Conservation (phyloP, 2,113 vertebrate genomes). For the Origma solitaria region DNA sequence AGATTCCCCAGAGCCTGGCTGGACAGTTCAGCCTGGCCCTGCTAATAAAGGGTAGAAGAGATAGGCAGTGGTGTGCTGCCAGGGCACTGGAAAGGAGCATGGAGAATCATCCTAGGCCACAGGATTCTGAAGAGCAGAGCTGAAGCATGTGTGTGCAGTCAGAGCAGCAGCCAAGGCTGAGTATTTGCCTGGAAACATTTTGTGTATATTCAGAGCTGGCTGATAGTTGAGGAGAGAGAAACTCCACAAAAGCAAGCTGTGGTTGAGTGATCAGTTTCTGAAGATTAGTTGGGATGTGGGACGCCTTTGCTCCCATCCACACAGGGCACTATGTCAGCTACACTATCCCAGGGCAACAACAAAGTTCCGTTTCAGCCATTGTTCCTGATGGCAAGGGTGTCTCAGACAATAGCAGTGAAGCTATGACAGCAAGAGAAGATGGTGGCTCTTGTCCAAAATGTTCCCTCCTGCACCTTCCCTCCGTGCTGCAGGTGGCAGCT, state of each 20-base stretch:
- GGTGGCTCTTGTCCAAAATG: not conserved
- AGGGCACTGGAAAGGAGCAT: not conserved
- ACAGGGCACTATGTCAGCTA: not conserved
- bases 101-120: not conserved
- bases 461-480: not conserved
- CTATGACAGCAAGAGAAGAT: not conserved
- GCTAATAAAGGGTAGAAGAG: not conserved
- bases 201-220: not conserved
- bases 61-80: rapidly evolving
- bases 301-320: not conserved
- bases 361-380: not conserved
- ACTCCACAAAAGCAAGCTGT: not conserved
- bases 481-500: not conserved
- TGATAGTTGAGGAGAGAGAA: not conserved
- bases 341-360: not conserved
- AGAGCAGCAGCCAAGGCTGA: not conserved
- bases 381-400: not conserved
- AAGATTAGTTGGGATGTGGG: not conserved
- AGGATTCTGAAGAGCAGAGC: not conserved
- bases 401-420: not conserved
- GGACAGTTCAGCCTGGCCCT: not conserved
- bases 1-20: not conserved
- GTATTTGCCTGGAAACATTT: not conserved
- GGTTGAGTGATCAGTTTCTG: not conserved
- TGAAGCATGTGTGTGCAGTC: not conserved